Evolutionary conservation across 2,797 vertebrate genomes (phyloP).

Genomic region (Iguana delicatissima): DNA sequence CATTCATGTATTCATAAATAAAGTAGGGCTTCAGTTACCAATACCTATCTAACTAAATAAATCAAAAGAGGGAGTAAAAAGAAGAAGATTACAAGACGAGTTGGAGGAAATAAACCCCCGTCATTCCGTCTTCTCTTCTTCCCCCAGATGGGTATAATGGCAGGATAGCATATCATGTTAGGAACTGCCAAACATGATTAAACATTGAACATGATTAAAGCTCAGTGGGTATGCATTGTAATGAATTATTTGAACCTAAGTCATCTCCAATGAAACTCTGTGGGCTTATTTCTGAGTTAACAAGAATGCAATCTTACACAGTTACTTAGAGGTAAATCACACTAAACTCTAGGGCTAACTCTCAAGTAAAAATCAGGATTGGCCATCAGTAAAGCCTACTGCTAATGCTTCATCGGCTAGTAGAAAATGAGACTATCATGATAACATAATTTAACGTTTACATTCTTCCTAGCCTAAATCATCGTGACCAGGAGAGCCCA

Average conservation of each 20-base stretch:
- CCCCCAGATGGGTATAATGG: neutral
- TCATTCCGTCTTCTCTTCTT: neutral
- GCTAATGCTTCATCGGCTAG: neutral
- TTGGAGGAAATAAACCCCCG: neutral
- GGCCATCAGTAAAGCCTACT: neutral
- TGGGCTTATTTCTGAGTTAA: neutral
- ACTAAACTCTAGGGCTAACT: neutral
- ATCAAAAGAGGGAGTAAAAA: neutral
- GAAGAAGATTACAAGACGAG: neutral
- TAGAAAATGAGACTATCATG: neutral
- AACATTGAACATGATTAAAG: neutral
- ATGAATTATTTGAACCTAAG: neutral
- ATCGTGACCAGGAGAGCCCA: neutral
- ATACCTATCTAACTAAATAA: neutral
- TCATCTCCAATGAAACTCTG: neutral
- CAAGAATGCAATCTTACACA: neutral
- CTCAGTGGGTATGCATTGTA: neutral
- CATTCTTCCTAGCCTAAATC: neutral
- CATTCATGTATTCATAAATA: neutral
- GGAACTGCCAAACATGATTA: neutral
- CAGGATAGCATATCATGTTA: neutral
- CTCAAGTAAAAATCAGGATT: neutral
- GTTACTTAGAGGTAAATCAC: neutral
- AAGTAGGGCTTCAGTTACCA: neutral
- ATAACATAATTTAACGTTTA: conserved; percentile 32